Evolutionary conservation across 2,113 vertebrate genomes (phyloP).

Genomic region (Periophthalmodon schlosseri): DNA sequence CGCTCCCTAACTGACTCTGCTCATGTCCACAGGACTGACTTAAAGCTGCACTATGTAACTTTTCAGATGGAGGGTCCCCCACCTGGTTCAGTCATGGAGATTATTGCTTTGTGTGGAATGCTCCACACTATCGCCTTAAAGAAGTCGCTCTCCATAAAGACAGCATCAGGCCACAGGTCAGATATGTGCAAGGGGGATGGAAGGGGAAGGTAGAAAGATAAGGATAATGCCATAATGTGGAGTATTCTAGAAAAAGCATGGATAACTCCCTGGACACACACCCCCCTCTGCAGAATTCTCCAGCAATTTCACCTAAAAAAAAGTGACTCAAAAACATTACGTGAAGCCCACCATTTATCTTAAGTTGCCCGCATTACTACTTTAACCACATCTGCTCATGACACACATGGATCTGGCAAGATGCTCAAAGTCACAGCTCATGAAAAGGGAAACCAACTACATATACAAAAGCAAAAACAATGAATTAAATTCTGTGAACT

Average conservation of each 20-base stretch:
- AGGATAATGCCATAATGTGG: too few relatives aligned
- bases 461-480: slow-evolving; percentile 1
- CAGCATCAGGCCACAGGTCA: too few relatives aligned
- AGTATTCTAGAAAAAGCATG: too few relatives aligned
- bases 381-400: not conserved
- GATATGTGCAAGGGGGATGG: too few relatives aligned
- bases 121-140: too few relatives aligned
- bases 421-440: not conserved
- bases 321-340: not conserved
- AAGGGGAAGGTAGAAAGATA: too few relatives aligned
- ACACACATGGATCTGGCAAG: not conserved
- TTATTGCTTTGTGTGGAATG: too few relatives aligned
- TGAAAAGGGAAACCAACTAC: not conserved
- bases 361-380: not conserved
- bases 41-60: not conserved
- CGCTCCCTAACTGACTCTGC: slow-evolving; percentile 87
- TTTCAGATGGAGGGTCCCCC: too few relatives aligned
- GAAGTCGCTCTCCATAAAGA: too few relatives aligned
- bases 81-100: too few relatives aligned
- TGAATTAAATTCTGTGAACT: slow-evolving; percentile 33
- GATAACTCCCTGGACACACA: too few relatives aligned
- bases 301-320: slow-evolving; percentile 6
- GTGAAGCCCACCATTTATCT: not conserved
- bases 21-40: not conserved
- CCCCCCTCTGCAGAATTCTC: slow-evolving; percentile 10